Conservation (phyloP, 92 coral and sea anemone species). For the Paragorgia papillata region DNA sequence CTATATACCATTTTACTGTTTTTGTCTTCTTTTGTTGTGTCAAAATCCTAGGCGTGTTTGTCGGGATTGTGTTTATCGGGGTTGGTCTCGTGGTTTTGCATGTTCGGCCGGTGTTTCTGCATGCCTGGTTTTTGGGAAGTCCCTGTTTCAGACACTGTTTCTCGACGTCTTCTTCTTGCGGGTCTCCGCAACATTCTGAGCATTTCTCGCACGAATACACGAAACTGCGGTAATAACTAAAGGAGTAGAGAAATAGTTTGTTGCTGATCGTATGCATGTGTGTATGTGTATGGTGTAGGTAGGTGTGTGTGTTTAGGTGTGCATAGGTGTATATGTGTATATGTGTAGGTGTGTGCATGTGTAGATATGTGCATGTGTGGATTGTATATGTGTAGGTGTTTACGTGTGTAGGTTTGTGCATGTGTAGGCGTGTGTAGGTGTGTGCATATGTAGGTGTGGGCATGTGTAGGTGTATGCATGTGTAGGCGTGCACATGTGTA, state of each 20-base stretch:
- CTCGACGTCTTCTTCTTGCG: slow-evolving; percentile 52
- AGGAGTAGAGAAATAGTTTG: neutral
- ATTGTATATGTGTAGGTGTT: too few relatives aligned
- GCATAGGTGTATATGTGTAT: too few relatives aligned
- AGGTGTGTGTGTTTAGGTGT: neutral
- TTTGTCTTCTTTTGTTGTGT: too few relatives aligned
- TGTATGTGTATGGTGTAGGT: neutral
- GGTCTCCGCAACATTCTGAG: slow-evolving; percentile 68
- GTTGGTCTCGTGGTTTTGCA: slow-evolving; percentile 2
- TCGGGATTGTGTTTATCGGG: neutral
- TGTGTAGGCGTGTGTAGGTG: too few relatives aligned
- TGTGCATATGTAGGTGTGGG: too few relatives aligned
- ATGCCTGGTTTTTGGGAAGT: slow-evolving; percentile 57
- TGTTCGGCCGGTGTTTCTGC: slow-evolving; percentile 48
- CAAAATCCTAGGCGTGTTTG: neutral
- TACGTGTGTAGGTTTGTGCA: too few relatives aligned
- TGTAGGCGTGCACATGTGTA: too few relatives aligned
- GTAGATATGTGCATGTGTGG: too few relatives aligned
- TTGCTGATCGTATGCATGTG: neutral
- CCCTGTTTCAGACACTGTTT: slow-evolving; percentile 64
- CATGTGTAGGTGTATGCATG: too few relatives aligned
- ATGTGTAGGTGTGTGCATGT: too few relatives aligned
- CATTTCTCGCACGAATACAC: slow-evolving; percentile 73
- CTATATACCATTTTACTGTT: too few relatives aligned
- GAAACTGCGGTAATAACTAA: slow-evolving; percentile 57